Base-by-base conservation (phyloP, 1,140 invertebrate genomes). In the Drosophila kikkawai region DNA sequence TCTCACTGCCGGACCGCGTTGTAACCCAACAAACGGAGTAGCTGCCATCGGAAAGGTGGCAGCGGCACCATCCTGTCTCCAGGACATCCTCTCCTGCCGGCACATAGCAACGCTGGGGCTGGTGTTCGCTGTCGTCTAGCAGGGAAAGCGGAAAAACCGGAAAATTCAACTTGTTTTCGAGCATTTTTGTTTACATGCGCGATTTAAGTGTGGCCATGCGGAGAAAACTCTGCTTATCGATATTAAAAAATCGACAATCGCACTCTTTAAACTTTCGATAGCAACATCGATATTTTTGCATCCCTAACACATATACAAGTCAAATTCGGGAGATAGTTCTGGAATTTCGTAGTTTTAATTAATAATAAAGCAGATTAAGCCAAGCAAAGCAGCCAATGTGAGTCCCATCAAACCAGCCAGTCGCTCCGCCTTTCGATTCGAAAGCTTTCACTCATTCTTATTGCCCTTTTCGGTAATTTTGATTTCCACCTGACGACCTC, bases 331-430 rank as follows among this genome's bases (percentile, higher is more conserved):
- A 87, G 83, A 87, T 88, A 87, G 83, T 87, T 87, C 83, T 87
- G 83, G 83, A 87, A 88, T 87, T 87, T 76, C 48, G 26, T 84
- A 88, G 80, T 67, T 87, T 88, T 84, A 88, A 88, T 87, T 84
- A 88, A 79, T 88, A 78, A 69, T 78, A 71, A 77, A 68, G 48
- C 79, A 80, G 61, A 56, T 65, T 65, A 67, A 74, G 48, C 44
- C 26, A 64, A 84, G 76, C 69, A 73, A 84, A 88, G 77, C 81
- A 79, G 51, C 51, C 66, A 90, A 65, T 55, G 84, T 88, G 44
- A 84, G 84, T 90, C 36, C 36, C 8, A 29, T 64, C 45, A 44
- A 34, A 48, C 26, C n/a, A 13, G 44, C 9, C 26, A 57, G 22
- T 50, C 26, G 5, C 39, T 44, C 11, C 19, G 36, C 13, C 29